phyloP scores from a whole-genome alignment of 2,888 invertebrate genomes.

The Electrophaes corylata region DNA sequence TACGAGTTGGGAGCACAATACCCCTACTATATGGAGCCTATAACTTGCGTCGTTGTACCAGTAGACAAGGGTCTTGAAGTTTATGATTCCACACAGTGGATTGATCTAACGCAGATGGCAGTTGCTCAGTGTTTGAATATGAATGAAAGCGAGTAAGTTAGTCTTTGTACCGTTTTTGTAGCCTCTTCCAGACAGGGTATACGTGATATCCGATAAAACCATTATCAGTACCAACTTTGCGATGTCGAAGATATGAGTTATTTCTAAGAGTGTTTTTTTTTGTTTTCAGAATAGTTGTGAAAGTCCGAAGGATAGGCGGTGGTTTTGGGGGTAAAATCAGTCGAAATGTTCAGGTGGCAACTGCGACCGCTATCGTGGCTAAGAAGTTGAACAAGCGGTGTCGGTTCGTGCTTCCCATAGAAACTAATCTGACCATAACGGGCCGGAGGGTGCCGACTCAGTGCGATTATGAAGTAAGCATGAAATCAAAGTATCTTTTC shows the following conservation, averaged over 20 bases:
- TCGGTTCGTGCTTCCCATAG: constrained; percentile 85
- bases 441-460: constrained; percentile 82
- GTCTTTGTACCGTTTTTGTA: too few relatives aligned
- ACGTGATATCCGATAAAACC: too few relatives aligned
- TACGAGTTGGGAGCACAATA: constrained; percentile 87
- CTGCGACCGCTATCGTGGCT: constrained; percentile 86
- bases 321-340: constrained; percentile 87
- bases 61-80: constrained; percentile 88
- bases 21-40: constrained; percentile 90
- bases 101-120: constrained; percentile 84
- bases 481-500: too few relatives aligned
- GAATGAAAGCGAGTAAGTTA: constrained; percentile 83
- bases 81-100: constrained; percentile 86
- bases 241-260: too few relatives aligned
- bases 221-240: too few relatives aligned
- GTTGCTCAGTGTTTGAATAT: constrained; percentile 84
- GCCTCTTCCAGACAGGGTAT: too few relatives aligned
- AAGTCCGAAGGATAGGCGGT: constrained; percentile 86
- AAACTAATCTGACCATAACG: constrained; percentile 84
- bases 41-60: constrained; percentile 86
- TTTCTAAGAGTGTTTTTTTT: not conserved
- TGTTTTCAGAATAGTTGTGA: constrained; percentile 80
- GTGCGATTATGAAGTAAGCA: constrained; percentile 83
- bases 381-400: constrained; percentile 83
- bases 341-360: constrained; percentile 79